Evolutionary conservation across 2,113 vertebrate genomes (phyloP), one percentile per base, ranked within the genome.

Genomic region (Rhombomys opimus): DNA sequence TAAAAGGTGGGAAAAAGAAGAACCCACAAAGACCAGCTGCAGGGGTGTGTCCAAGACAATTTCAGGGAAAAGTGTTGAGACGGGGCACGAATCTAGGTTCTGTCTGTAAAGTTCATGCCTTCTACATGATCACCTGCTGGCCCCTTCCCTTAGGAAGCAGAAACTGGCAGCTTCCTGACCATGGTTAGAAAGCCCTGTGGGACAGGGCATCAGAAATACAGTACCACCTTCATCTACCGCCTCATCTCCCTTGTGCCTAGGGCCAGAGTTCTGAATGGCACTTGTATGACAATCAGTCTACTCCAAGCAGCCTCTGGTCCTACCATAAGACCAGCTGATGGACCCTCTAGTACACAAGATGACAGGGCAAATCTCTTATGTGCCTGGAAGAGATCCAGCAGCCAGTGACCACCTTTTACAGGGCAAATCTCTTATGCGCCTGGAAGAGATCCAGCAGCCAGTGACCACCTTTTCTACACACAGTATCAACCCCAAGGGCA

Each of bases 181-280:
- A 41, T 46, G 12, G 92, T 57, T 35, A 95, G n/a, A 91, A 94
- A 91, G 20, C 85, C 41, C 68, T 90, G n/a, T 25, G 78, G 15
- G 50, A 93, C 41, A 61, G 61, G 35, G 10, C 57, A 67, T 81
- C 70, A 88, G 87, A 78, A 85, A 95, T 76, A 88, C 1, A 94
- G 63, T 14, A 41, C 30, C 38, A 67, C 38, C n/a, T 41, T 10
- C 13, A 30, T 23, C 30, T 35, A 25, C 57, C n/a, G 23, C 68
- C 3, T 3, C 32, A 38, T n/a, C 50, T 50, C 32, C 65, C 20
- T 57, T 22, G 68, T 30, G 50, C 32, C 80, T 22, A n/a, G 20
- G 23, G 30, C 46, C 90, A 93, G 76, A 80, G 52, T 81, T 89
- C 80, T 68, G 17, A 92, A 72, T 72, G 65, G 57, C 23, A 75